phyloP scores from a whole-genome alignment of 2,113 vertebrate species.

The Scytalopus superciliaris region DNA sequence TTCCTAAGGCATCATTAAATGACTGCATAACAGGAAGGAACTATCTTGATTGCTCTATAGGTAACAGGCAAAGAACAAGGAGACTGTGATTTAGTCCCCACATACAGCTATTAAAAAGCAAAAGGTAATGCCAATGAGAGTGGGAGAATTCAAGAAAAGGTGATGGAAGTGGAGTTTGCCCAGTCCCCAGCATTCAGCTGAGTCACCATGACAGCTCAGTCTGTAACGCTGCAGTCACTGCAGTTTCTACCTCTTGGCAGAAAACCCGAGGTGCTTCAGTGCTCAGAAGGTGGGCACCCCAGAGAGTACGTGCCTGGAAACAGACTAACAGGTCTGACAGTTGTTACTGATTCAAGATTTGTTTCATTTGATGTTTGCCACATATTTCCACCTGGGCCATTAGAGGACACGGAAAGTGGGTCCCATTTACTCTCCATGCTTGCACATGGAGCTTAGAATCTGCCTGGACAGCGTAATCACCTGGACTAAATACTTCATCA shows the following conservation, averaged over 20 bases:
- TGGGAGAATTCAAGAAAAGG: background rate
- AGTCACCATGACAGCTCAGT: background rate
- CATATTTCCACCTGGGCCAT: background rate
- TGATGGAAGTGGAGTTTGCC: background rate
- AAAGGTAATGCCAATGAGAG: background rate
- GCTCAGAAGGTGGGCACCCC: background rate
- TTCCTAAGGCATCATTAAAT: slow-evolving; percentile 1
- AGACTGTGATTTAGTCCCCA: background rate
- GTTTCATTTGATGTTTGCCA: background rate
- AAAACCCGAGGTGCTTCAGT: rapidly evolving
- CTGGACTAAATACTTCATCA: background rate
- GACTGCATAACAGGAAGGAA: background rate
- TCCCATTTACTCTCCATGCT: background rate
- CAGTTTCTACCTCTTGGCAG: rapidly evolving
- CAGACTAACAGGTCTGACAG: background rate
- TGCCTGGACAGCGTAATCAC: background rate
- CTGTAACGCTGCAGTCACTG: background rate
- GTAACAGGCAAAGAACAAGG: background rate
- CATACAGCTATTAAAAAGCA: background rate
- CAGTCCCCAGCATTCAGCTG: background rate
- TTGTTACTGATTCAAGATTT: background rate
- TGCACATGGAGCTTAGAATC: background rate
- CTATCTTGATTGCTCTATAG: background rate
- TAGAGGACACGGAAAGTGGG: background rate
- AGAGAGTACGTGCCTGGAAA: background rate